Percentiles rank a stretch among this genome's conserved stretches.
Evolutionary conservation across 2,888 invertebrate genomes (phyloP).

Genomic region (Dicycla oo): DNA sequence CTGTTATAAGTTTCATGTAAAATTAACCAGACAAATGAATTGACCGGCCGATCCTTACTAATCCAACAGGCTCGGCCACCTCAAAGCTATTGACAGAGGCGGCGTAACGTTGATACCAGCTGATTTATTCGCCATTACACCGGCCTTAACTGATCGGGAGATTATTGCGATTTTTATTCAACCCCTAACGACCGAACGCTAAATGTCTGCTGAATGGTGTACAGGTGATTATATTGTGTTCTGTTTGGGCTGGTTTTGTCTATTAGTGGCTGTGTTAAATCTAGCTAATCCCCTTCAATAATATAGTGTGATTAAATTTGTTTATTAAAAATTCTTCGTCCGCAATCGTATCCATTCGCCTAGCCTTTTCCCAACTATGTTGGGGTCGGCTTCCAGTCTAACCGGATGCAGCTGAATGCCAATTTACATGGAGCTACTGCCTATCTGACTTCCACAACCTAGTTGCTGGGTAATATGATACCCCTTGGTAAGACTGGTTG

Average conservation of each 20-base stretch:
- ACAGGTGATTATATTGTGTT: constrained; percentile 24
- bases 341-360: no score
- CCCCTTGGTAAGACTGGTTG: no score
- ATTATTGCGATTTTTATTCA: constrained; percentile 81
- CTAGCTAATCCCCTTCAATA: no score
- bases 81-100: constrained; percentile 87
- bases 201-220: constrained; percentile 46
- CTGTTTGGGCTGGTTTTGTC: background rate
- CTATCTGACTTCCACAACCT: no score
- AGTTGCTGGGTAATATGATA: no score
- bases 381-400: no score
- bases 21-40: constrained; percentile 10
- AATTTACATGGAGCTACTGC: no score
- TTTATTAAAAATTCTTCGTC: no score
- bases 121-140: constrained; percentile 89
- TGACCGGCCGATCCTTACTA: constrained; percentile 68
- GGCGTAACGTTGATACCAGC: constrained; percentile 83
- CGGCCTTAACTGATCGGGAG: constrained; percentile 82
- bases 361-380: no score
- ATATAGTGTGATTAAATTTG: no score
- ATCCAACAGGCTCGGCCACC: constrained; percentile 69
- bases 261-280: background rate
- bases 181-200: constrained; percentile 69
- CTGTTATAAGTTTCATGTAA: background rate
- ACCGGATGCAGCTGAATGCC: no score